Conservation (phyloP, 2,888 invertebrate genomes). For the Endotricha flammealis region DNA sequence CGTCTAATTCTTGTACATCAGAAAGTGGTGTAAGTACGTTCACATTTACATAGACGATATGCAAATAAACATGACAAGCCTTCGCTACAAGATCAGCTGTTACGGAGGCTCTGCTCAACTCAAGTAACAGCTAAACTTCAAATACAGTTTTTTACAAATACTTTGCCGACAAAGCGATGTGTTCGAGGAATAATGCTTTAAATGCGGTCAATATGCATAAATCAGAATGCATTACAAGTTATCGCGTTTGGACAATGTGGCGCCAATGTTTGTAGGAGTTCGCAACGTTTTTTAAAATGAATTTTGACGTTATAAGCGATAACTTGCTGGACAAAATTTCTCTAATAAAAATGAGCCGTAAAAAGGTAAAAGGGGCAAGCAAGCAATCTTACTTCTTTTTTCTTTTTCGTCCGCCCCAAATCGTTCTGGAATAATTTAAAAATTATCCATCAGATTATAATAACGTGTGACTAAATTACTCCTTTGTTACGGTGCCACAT, state of each 20-base stretch:
- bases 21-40: conserved; percentile 12
- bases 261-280: conserved; percentile 49
- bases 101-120: conserved; percentile 25
- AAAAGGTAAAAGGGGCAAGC: conserved; percentile 78
- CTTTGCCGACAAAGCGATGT: conserved; percentile 71
- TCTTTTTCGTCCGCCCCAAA: conserved; percentile 98
- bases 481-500: conserved; percentile 30
- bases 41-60: conserved; percentile 32
- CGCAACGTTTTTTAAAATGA: conserved; percentile 39
- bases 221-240: conserved; percentile 68
- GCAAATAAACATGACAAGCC: conserved; percentile 70
- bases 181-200: conserved; percentile 59
- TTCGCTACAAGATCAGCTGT: conserved; percentile 57
- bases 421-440: conserved; percentile 86
- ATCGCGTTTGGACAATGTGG: conserved; percentile 56
- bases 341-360: conserved; percentile 76
- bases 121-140: conserved; percentile 60
- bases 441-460: conserved; percentile 59
- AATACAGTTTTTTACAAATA: conserved; percentile 40
- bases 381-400: conserved; percentile 97
- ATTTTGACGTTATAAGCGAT: conserved; percentile 65
- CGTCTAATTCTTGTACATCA: conserved; percentile 16
- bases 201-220: conserved; percentile 66
- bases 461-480: conserved; percentile 24
- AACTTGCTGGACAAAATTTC: conserved; percentile 63